Evolutionary conservation across 2,888 invertebrate species (phyloP).

Genomic region (Protonemura montana): DNA sequence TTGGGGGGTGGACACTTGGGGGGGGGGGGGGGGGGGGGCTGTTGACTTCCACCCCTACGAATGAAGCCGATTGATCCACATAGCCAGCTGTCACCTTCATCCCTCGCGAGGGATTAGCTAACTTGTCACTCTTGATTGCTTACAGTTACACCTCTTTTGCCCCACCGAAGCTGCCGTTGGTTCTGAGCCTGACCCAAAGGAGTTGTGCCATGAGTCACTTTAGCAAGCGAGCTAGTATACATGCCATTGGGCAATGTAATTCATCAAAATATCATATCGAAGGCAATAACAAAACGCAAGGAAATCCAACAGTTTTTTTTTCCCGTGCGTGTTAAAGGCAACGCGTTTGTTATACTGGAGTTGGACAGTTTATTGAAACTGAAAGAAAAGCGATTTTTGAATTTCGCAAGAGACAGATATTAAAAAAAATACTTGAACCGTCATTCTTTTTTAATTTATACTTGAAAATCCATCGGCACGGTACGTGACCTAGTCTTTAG

Average conservation of each 20-base stretch:
- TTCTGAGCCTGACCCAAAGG: background rate
- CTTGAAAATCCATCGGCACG: background rate
- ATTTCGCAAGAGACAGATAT: background rate
- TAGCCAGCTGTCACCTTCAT: slow-evolving; percentile 20
- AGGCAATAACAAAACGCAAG: background rate
- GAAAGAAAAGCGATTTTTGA: background rate
- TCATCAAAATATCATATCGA: background rate
- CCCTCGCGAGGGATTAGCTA: slow-evolving; percentile 32
- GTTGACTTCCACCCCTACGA: slow-evolving; percentile 15
- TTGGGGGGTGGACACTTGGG: background rate
- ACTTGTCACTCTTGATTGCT: slow-evolving; percentile 38
- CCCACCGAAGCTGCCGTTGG: background rate
- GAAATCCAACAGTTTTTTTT: background rate
- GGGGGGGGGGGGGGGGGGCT: background rate
- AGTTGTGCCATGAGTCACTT: background rate
- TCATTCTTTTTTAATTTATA: background rate
- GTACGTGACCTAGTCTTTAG: background rate
- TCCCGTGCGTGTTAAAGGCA: background rate
- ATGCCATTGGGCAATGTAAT: background rate
- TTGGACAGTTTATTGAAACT: background rate
- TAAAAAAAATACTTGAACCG: background rate
- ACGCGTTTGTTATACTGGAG: background rate
- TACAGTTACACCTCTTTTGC: slow-evolving; percentile 35
- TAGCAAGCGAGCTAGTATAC: background rate
- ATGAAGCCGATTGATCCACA: slow-evolving; percentile 32